phyloP scores from a whole-genome alignment of 2,888 invertebrate genomes.

The Drosophila infuscata region DNA sequence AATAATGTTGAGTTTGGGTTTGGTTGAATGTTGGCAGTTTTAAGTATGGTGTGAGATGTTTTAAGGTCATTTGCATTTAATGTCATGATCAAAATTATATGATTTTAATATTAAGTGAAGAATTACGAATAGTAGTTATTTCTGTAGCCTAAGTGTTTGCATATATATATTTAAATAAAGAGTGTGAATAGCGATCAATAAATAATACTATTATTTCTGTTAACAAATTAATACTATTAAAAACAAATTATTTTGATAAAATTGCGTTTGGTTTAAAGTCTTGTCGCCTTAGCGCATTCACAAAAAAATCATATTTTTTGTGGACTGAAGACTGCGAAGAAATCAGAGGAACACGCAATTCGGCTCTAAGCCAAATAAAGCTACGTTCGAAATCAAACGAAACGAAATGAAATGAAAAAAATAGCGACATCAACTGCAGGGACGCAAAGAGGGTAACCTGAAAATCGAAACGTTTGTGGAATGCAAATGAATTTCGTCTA shows the following conservation, averaged over 20 bases:
- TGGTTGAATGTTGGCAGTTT: neutral
- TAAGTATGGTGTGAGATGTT: neutral
- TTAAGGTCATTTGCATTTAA: conserved; percentile 13
- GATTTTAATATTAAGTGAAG: neutral
- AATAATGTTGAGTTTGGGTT: conserved; percentile 10
- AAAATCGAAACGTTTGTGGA: conserved; percentile 46
- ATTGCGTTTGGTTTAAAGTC: conserved; percentile 9
- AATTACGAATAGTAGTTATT: neutral
- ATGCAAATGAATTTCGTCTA: conserved; percentile 35
- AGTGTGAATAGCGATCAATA: neutral
- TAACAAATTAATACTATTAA: neutral
- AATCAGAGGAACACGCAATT: conserved; percentile 13
- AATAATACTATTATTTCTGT: neutral
- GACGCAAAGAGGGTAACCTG: conserved; percentile 4
- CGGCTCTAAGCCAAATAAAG: conserved; percentile 67
- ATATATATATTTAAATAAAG: neutral
- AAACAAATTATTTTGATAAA: neutral
- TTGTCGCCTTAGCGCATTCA: neutral
- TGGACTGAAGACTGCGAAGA: conserved; percentile 6
- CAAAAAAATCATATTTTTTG: conserved; percentile 13
- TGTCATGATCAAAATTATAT: conserved; percentile 7
- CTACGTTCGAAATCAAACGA: conserved; percentile 64
- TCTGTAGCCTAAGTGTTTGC: neutral
- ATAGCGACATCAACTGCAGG: neutral
- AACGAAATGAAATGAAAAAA: conserved; percentile 31